phyloP scores from a whole-genome alignment of 2,888 invertebrate species.

The Ochropacha duplaris region DNA sequence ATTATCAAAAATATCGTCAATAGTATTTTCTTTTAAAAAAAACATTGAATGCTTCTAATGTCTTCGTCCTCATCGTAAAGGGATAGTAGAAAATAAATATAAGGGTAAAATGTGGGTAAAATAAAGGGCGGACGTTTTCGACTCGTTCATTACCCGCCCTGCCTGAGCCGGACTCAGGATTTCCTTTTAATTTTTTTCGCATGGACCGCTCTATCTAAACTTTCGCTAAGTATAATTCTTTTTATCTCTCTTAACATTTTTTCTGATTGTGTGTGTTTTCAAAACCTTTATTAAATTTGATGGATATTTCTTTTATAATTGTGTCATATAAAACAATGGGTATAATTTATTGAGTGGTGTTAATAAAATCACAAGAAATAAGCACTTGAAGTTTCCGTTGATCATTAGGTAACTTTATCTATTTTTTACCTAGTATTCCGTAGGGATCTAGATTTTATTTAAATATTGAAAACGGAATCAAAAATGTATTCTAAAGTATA shows the following conservation, averaged over 20 bases:
- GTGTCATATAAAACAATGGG: no score
- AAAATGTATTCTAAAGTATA: no score
- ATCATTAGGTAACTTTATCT: no score
- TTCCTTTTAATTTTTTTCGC: not conserved
- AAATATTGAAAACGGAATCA: no score
- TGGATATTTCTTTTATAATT: no score
- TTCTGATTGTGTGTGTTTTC: not conserved
- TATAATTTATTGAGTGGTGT: no score
- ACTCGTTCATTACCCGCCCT: not conserved
- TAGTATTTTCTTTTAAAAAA: not conserved
- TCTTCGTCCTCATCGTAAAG: not conserved
- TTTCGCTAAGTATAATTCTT: not conserved
- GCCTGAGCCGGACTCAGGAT: not conserved
- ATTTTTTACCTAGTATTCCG: no score
- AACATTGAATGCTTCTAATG: not conserved
- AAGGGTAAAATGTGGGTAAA: slow-evolving; percentile 1
- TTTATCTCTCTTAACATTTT: slow-evolving; percentile 1
- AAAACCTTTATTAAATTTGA: no score
- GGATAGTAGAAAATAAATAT: not conserved
- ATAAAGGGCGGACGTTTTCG: not conserved
- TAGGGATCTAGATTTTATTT: no score
- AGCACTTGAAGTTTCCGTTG: no score
- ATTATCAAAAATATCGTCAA: no score
- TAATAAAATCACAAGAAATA: no score
- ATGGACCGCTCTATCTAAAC: not conserved